Evolutionary conservation across 2,888 invertebrate genomes (phyloP), one percentile per base, ranked within the genome.

Genomic region (Ichneumoninae sp.): DNA sequence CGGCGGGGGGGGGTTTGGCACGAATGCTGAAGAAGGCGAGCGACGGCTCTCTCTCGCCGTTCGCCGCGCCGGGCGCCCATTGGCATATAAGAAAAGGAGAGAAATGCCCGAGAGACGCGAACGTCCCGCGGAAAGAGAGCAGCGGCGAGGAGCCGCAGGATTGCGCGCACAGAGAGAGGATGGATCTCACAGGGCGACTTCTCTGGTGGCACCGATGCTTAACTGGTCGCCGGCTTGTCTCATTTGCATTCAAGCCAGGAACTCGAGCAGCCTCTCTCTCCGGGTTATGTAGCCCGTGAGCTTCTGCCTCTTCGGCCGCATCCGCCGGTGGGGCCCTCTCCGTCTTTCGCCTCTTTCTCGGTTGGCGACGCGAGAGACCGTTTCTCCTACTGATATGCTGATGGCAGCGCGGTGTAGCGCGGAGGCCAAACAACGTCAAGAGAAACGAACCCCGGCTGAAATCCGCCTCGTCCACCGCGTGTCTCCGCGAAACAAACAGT

Each of bases 191-290:
- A 81, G 86, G 88, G 87, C 85, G 86, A 89, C 91, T 90, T 88
- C 89, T 85, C 89, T 88, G 90, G 91, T 91, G 91, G 90, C 89
- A 90, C 85, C 86, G 90, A 86, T 89, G 90, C 87, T 90, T 90
- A 90, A 90, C 90, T 89, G 89, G 89, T 91, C 88, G 88, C 90
- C 81, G 40, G 90, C 88, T 89, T 91, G 91, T 92, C 92, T 92
- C 89, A 92, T 92, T 92, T 92, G 91, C 92, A 93, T 92, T 90
- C 86, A 86, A 82, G 84, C 82, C 86, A 84, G 82, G 86, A 86
- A 87, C 88, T 88, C 87, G 86, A 87, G 87, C 86, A 87, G 81
- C 83, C 83, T 79, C 82, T 44, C 44, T 44, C 44, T 44, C 44
- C 66, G 52, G 71, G 68, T 76, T 66, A 78, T 84, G 60, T 62